phyloP scores from a whole-genome alignment of 2,888 invertebrate species.

The Apoderus coryli region DNA sequence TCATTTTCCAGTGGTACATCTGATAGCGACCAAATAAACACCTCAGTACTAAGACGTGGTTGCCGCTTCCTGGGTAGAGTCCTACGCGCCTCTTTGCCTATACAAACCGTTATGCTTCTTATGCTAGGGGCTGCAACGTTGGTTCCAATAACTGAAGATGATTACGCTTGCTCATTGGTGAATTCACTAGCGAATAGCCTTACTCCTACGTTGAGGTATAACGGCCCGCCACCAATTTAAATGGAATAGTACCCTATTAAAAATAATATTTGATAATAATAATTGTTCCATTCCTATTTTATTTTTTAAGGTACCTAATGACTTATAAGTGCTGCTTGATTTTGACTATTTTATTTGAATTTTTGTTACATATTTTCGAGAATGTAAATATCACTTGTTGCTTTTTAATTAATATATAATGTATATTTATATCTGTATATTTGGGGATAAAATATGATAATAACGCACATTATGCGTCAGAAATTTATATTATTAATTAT shows the following conservation, averaged over 20 bases:
- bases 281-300: slow-evolving; percentile 5
- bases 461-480: no score
- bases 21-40: slow-evolving; percentile 37
- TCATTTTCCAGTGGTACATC: slow-evolving; percentile 26
- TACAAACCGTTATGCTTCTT: slow-evolving; percentile 86
- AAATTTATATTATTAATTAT: no score
- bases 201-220: slow-evolving; percentile 80
- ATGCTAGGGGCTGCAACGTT: slow-evolving; percentile 87
- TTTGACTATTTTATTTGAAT: no score
- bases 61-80: slow-evolving; percentile 81
- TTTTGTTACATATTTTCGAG: no score
- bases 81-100: slow-evolving; percentile 79
- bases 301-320: no score
- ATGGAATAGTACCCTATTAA: slow-evolving; percentile 11
- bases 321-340: no score
- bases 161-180: slow-evolving; percentile 71
- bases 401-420: slow-evolving; percentile 14
- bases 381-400: no score
- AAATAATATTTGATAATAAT: slow-evolving; percentile 9
- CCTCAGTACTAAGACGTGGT: slow-evolving; percentile 55
- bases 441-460: slow-evolving; percentile 24
- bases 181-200: slow-evolving; percentile 72
- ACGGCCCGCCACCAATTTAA: slow-evolving; percentile 84
- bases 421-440: slow-evolving; percentile 26
- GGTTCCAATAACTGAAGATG: slow-evolving; percentile 76